phyloP scores from a whole-genome alignment of 2,797 vertebrate genomes.

The Microctenopoma stevenorrisi region DNA sequence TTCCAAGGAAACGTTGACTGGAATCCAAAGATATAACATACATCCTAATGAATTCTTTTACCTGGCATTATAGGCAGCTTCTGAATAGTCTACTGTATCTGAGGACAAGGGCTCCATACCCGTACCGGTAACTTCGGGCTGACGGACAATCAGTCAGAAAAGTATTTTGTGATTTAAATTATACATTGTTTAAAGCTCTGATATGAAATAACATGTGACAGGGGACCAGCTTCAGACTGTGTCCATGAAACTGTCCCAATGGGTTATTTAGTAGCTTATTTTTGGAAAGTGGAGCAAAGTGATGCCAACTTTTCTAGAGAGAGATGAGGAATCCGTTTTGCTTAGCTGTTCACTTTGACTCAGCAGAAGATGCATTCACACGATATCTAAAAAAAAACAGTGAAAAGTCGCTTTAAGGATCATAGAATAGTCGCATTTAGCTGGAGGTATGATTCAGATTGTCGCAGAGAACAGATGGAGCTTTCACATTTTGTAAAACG shows the following conservation, averaged over 20 bases:
- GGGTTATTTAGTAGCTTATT: slow-evolving; percentile 71
- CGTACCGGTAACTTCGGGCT: background rate
- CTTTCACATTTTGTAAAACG: slow-evolving; percentile 24
- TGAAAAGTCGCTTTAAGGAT: background rate
- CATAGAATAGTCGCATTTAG: background rate
- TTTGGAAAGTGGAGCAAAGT: slow-evolving; percentile 61
- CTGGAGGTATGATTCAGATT: slow-evolving; percentile 8
- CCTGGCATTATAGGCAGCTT: too few species aligned
- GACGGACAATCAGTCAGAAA: background rate
- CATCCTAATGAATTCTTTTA: too few species aligned
- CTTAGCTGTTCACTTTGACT: slow-evolving; percentile 52
- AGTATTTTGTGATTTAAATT: background rate
- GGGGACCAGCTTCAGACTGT: slow-evolving; percentile 27
- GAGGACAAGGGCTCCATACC: background rate
- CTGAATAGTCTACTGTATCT: too few species aligned
- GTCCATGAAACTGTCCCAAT: slow-evolving; percentile 46
- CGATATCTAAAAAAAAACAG: slow-evolving; percentile 9
- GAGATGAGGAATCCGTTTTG: slow-evolving; percentile 51
- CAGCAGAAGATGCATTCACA: slow-evolving; percentile 49
- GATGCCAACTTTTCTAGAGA: slow-evolving; percentile 40
- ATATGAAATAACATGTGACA: slow-evolving; percentile 21
- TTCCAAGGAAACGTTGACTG: too few species aligned
- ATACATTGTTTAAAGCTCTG: background rate
- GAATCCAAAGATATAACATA: too few species aligned
- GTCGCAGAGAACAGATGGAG: background rate